These are phyloP conservation scores for Troides helena DNA, from an alignment of 2,888 invertebrate species.

Conservation along the genomic window DNA sequence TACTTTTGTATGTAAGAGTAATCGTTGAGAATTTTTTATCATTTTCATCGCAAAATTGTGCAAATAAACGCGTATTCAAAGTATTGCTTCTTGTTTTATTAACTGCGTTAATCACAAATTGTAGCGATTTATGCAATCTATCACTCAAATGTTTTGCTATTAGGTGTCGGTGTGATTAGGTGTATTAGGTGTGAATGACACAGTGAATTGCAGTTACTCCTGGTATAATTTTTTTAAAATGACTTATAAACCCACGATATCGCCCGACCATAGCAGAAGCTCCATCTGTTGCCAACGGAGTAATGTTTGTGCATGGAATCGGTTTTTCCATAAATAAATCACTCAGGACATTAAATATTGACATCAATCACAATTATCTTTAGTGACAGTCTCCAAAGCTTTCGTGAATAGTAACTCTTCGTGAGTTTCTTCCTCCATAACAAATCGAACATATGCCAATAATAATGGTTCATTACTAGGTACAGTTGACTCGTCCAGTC, in stretches of 20 bases:
- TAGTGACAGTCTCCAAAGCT: too few species aligned
- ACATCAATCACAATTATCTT: too few species aligned
- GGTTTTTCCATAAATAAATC: neutral
- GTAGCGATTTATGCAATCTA: slow-evolving; percentile 25
- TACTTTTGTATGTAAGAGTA: too few species aligned
- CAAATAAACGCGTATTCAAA: slow-evolving; percentile 33
- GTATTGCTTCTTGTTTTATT: slow-evolving; percentile 32
- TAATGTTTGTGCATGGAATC: neutral
- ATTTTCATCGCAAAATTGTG: slow-evolving; percentile 30
- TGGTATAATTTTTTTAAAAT: neutral
- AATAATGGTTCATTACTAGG: too few species aligned
- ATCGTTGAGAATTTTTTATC: neutral
- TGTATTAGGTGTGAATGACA: neutral
- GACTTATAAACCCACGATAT: neutral
- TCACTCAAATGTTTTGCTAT: slow-evolving; percentile 27
- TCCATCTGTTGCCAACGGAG: neutral
- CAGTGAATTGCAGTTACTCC: neutral
- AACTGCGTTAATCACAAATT: slow-evolving; percentile 30
- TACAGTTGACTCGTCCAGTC: too few species aligned
- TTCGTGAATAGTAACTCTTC: too few species aligned
- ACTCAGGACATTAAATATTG: neutral
- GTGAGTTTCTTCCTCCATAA: neutral
- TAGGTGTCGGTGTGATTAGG: slow-evolving; percentile 11
- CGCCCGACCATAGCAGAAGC: neutral
- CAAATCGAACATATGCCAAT: too few species aligned